Evolutionary conservation across 2,888 invertebrate species (phyloP).

Genomic region (Scrobipalpa atriplicella): DNA sequence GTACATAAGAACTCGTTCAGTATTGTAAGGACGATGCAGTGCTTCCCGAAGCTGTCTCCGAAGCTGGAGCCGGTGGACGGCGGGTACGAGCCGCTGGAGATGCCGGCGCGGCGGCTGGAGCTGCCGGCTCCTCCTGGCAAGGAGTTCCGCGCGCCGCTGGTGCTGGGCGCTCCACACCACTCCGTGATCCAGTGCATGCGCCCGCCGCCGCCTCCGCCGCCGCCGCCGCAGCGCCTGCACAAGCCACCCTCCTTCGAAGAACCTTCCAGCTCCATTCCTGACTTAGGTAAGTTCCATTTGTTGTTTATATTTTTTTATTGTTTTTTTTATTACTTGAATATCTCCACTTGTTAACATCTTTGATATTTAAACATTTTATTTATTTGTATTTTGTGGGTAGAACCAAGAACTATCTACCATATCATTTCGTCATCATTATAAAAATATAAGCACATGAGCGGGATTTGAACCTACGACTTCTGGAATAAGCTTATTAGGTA

Average conservation of each 20-base stretch:
- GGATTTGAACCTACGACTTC: no score
- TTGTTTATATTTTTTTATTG: background rate
- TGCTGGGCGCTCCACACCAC: constrained; percentile 65
- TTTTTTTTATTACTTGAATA: background rate
- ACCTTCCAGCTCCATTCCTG: constrained; percentile 94
- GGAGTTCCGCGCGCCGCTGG: constrained; percentile 76
- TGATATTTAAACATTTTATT: no score
- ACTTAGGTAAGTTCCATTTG: constrained; percentile 85
- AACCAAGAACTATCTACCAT: no score
- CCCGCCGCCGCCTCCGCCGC: constrained; percentile 74
- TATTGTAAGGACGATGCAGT: constrained; percentile 71
- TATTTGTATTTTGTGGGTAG: no score
- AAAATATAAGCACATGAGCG: no score
- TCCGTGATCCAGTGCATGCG: constrained; percentile 81
- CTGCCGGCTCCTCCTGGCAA: constrained; percentile 76
- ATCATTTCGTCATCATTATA: background rate
- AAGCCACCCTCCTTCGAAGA: constrained; percentile 86
- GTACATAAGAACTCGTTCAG: constrained; percentile 40
- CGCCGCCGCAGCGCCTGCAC: constrained; percentile 76
- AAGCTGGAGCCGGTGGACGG: constrained; percentile 71
- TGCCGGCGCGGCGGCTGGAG: constrained; percentile 68
- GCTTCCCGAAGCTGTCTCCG: constrained; percentile 72
- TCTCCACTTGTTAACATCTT: background rate
- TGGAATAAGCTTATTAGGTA: no score
- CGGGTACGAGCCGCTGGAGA: constrained; percentile 57